A percentile compares a stretch with the other conserved stretches of the same genome.
Evolutionary conservation across 2,888 invertebrate species (phyloP).

Genomic region (Mimas tiliae): DNA sequence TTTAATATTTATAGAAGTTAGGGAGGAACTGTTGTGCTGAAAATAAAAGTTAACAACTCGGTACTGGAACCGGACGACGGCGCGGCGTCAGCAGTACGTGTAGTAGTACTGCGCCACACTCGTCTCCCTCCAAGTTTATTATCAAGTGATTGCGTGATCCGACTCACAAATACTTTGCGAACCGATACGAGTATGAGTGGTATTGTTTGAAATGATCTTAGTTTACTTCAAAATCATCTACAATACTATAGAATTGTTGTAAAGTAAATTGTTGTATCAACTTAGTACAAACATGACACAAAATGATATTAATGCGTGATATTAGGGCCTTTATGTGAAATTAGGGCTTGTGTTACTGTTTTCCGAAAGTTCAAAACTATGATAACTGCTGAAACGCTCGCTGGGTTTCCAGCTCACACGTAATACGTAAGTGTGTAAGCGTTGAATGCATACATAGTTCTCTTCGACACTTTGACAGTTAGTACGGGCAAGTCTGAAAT

Average conservation of each 20-base stretch:
- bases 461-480: slow-evolving; percentile 81
- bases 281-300: no score
- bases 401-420: no score
- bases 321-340: no score
- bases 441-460: slow-evolving; percentile 57
- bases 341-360: background rate
- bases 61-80: slow-evolving; percentile 58
- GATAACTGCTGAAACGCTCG: background rate
- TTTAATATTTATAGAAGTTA: background rate
- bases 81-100: slow-evolving; percentile 72
- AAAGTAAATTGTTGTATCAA: no score
- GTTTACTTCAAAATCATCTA: background rate
- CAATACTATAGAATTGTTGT: background rate
- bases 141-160: slow-evolving; percentile 82
- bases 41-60: slow-evolving; percentile 45
- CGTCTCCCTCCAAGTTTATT: slow-evolving; percentile 77
- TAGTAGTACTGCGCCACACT: slow-evolving; percentile 61
- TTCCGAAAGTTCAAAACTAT: background rate
- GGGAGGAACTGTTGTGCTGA: background rate
- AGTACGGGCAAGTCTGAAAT: slow-evolving; percentile 83
- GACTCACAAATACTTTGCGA: slow-evolving; percentile 73
- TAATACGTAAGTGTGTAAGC: slow-evolving; percentile 36
- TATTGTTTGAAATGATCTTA: background rate
- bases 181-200: slow-evolving; percentile 53
- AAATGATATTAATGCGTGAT: no score